phyloP scores from a whole-genome alignment of 2,113 vertebrate species.

The Lota lota region DNA sequence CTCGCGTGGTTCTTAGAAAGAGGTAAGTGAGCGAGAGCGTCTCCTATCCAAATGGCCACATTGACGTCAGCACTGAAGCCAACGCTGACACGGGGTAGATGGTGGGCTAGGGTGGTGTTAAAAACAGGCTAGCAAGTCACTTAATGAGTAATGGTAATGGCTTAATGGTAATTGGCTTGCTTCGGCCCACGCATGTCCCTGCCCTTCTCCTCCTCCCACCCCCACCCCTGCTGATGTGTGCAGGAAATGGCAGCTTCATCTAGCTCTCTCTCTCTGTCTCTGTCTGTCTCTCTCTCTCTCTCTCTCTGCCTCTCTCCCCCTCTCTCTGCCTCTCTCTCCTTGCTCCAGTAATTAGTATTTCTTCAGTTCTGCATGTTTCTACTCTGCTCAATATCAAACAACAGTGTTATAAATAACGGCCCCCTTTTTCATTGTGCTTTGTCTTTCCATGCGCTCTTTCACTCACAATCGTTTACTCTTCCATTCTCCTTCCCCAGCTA shows the following conservation, averaged over 20 bases:
- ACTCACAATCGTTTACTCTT: too few relatives aligned
- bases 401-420: too few relatives aligned
- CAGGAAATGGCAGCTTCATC: conserved; percentile 34
- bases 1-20: conserved; percentile 24
- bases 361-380: too few relatives aligned
- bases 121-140: conserved; percentile 64
- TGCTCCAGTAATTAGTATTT: too few relatives aligned
- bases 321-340: conserved; percentile 1
- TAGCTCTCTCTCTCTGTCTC: not conserved
- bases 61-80: conserved; percentile 37
- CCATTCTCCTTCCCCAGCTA: too few relatives aligned
- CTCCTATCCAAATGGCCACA: conserved; percentile 30
- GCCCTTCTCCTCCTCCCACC: not conserved
- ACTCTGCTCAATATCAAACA: too few relatives aligned
- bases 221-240: conserved; percentile 59
- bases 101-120: conserved; percentile 45
- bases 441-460: too few relatives aligned
- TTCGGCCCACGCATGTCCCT: conserved; percentile 51
- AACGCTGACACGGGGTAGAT: conserved; percentile 41
- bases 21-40: conserved; percentile 3
- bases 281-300: not conserved
- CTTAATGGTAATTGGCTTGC: conserved; percentile 74
- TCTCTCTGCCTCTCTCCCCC: not conserved
- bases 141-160: conserved; percentile 75
- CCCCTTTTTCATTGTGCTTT: too few relatives aligned